Percentiles rank a stretch among this genome's conserved stretches.
phyloP scores from a whole-genome alignment of 2,113 vertebrate genomes.

The Furnarius figulus region DNA sequence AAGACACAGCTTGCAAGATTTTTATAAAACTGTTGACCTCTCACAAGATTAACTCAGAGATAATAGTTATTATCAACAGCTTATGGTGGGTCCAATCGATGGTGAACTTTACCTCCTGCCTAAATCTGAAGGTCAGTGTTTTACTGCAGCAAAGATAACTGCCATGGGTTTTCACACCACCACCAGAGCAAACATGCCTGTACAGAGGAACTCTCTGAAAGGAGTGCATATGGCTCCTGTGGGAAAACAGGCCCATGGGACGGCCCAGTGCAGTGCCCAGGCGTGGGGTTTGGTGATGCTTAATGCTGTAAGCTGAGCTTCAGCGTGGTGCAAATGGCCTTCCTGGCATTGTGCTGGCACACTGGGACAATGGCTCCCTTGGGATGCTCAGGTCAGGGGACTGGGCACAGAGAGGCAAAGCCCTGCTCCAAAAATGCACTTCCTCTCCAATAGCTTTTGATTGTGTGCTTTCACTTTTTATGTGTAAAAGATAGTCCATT shows the following conservation, averaged over 20 bases:
- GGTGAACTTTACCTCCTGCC: conserved; percentile 46
- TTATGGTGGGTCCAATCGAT: background rate
- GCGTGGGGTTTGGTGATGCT: background rate
- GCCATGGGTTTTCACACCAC: background rate
- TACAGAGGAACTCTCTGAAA: background rate
- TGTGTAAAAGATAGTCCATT: conserved; percentile 84
- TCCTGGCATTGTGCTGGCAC: conserved; percentile 25
- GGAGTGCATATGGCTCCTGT: fast-evolving
- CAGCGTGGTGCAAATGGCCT: background rate
- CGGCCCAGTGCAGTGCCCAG: background rate
- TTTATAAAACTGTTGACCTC: conserved; percentile 59
- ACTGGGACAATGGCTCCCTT: background rate
- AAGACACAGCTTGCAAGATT: background rate
- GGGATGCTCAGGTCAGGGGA: background rate
- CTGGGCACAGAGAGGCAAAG: background rate
- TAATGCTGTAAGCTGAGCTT: conserved; percentile 14
- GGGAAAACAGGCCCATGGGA: fast-evolving
- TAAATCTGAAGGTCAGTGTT: conserved; percentile 30
- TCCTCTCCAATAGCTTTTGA: conserved; percentile 74
- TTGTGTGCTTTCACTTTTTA: conserved; percentile 82
- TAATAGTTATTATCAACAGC: conserved; percentile 57
- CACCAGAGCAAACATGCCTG: fast-evolving
- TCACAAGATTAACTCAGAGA: conserved; percentile 35
- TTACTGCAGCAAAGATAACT: background rate
- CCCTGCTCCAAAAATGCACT: conserved; percentile 10